Conservation (phyloP, 2,888 invertebrate genomes). For the Pinctada fucata region DNA sequence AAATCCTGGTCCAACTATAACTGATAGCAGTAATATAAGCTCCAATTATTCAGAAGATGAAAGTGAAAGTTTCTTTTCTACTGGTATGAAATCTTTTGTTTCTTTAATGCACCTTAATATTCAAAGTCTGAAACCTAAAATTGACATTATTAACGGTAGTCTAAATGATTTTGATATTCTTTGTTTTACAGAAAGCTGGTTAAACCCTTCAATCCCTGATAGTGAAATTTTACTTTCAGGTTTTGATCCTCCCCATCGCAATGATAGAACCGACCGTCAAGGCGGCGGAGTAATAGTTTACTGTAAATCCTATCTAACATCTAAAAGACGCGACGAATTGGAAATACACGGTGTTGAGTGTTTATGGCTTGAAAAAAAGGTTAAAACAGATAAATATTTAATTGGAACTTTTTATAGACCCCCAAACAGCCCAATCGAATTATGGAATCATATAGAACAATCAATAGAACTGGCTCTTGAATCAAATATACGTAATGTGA, state of each 20-base stretch:
- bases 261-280: background rate
- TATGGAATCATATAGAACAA: conserved; percentile 5
- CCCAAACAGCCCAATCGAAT: background rate
- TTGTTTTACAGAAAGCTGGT: conserved; percentile 10
- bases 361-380: conserved; percentile 6
- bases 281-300: conserved; percentile 12
- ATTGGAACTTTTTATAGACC: conserved; percentile 21
- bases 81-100: background rate
- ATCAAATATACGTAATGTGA: too few relatives aligned
- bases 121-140: conserved; percentile 2
- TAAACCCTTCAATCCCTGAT: background rate
- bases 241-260: background rate
- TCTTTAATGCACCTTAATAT: conserved; percentile 11
- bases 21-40: background rate
- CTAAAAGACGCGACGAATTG: conserved; percentile 9
- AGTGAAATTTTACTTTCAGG: background rate
- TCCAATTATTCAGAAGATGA: background rate
- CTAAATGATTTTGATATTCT: conserved; percentile 12
- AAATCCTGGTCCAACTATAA: background rate
- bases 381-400: conserved; percentile 9
- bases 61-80: background rate
- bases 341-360: conserved; percentile 4
- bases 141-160: background rate
- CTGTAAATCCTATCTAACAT: background rate
- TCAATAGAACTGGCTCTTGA: background rate